Conservation (phyloP, 2,113 vertebrate genomes). For the Echinops telfairi region DNA sequence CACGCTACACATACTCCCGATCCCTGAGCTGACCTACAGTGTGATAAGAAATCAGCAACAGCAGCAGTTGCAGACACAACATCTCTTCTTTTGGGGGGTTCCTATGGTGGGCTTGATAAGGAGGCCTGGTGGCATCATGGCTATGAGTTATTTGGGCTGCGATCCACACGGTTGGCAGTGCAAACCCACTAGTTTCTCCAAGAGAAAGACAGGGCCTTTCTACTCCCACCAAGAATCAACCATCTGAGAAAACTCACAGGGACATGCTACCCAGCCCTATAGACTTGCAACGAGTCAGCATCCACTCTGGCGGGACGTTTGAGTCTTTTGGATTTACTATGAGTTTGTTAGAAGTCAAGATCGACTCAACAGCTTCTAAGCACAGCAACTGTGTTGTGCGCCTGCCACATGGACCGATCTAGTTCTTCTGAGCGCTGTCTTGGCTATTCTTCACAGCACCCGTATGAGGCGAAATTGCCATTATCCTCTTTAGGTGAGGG, state of each 20-base stretch:
- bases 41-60: background rate
- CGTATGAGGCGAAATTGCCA: background rate
- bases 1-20: slow-evolving; percentile 41
- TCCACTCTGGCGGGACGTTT: too few species aligned
- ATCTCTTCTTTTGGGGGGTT: background rate
- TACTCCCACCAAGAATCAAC: too few species aligned
- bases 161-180: too few species aligned
- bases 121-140: too few species aligned
- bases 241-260: too few species aligned
- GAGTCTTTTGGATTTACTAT: too few species aligned
- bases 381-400: background rate
- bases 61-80: background rate
- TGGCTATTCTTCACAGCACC: background rate
- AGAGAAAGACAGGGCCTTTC: too few species aligned
- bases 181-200: too few species aligned
- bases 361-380: background rate
- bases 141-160: too few species aligned
- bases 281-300: too few species aligned
- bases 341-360: background rate
- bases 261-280: too few species aligned
- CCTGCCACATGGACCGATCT: too few species aligned
- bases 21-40: background rate
- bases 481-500: background rate
- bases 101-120: background rate
- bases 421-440: background rate